Evolutionary conservation across 92 coral and sea anemone species (phyloP).

Genomic region (Zoanthus solanderi): DNA sequence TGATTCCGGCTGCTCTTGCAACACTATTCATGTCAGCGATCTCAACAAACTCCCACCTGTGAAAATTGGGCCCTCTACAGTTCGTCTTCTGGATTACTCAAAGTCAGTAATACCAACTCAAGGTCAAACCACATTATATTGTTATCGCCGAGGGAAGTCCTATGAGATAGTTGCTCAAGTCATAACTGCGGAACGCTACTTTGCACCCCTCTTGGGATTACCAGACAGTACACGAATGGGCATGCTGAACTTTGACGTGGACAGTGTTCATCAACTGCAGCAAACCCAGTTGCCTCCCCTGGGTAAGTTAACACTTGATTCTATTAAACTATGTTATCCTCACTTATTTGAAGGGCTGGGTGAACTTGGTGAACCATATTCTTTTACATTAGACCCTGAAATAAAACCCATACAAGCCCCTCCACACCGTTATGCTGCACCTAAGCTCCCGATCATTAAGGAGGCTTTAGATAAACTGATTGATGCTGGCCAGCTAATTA

Average conservation of each 20-base stretch:
- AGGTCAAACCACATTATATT: slow-evolving; percentile 67
- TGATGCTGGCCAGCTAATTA: slow-evolving; percentile 56
- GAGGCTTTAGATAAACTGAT: slow-evolving; percentile 61
- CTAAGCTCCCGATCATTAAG: slow-evolving; percentile 39
- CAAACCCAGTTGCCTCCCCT: slow-evolving; percentile 35
- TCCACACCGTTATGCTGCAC: slow-evolving; percentile 59
- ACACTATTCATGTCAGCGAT: slow-evolving; percentile 70
- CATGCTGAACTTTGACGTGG: slow-evolving; percentile 55
- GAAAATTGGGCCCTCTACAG: slow-evolving; percentile 60
- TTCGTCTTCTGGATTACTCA: slow-evolving; percentile 73
- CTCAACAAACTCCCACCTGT: slow-evolving; percentile 58
- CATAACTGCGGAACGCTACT: slow-evolving; percentile 56
- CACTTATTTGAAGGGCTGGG: slow-evolving; percentile 66
- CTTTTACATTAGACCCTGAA: slow-evolving; percentile 58
- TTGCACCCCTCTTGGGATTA: slow-evolving; percentile 59
- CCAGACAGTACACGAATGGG: slow-evolving; percentile 66
- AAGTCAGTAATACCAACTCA: slow-evolving; percentile 67
- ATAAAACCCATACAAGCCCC: slow-evolving; percentile 70
- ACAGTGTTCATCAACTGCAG: slow-evolving; percentile 61
- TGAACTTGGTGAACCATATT: slow-evolving; percentile 57
- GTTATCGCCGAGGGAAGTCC: slow-evolving; percentile 61
- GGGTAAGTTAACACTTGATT: slow-evolving; percentile 63
- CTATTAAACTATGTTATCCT: slow-evolving; percentile 49
- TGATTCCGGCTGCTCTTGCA: slow-evolving; percentile 69
- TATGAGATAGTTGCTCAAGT: slow-evolving; percentile 52